phyloP scores from a whole-genome alignment of 2,797 vertebrate species.

The Onychomys arenicola region DNA sequence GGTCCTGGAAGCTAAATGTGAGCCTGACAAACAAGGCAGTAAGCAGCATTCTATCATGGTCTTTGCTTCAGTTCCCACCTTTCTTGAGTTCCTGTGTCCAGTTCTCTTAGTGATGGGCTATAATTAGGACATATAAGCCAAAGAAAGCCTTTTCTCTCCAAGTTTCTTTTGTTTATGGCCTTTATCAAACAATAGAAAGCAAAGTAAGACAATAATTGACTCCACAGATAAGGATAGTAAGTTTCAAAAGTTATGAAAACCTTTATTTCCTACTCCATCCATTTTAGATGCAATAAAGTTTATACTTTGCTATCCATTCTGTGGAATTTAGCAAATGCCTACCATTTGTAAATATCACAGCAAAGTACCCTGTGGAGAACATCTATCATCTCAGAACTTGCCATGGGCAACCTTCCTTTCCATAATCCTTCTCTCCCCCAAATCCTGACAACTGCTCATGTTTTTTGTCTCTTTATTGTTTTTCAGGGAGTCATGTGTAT shows the following conservation, averaged over 20 bases:
- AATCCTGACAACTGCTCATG: neutral
- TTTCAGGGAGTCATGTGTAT: neutral
- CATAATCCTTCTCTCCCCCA: neutral
- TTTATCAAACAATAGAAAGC: neutral
- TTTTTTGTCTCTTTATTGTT: neutral
- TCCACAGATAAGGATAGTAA: neutral
- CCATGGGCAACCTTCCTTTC: neutral
- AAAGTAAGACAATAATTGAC: neutral
- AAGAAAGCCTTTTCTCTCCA: neutral
- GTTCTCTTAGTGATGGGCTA: neutral
- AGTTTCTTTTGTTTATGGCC: neutral
- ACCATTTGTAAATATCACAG: neutral
- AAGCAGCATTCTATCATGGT: neutral
- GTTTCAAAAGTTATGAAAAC: too few species aligned
- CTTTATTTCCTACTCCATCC: neutral
- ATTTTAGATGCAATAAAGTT: neutral
- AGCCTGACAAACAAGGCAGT: neutral
- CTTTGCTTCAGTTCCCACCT: neutral
- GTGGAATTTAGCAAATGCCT: neutral
- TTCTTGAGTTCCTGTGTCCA: neutral
- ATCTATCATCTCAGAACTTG: neutral
- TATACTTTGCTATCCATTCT: neutral
- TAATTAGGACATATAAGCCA: neutral
- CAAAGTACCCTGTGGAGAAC: accelerated
- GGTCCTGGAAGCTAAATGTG: neutral